A percentile compares a stretch with the other conserved stretches of the same genome.
phyloP scores from a whole-genome alignment of 2,113 vertebrate species.

The Fukomys damarensis region DNA sequence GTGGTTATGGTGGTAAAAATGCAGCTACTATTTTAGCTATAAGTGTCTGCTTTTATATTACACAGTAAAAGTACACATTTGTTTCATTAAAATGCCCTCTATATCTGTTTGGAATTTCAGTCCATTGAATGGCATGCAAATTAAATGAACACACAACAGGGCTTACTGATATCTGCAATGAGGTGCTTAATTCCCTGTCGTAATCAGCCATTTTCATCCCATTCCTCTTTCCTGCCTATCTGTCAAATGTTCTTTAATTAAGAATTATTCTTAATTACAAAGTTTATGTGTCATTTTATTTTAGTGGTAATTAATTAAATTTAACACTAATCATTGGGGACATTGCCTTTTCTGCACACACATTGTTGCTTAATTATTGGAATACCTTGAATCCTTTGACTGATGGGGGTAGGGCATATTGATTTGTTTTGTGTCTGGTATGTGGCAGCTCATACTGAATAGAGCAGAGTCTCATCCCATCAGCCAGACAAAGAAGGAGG shows the following conservation, averaged over 20 bases:
- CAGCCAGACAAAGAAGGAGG: not conserved
- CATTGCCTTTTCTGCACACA: conserved; percentile 69
- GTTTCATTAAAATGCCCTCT: conserved; percentile 17
- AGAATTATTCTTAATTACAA: conserved; percentile 80
- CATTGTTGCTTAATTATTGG: conserved; percentile 61
- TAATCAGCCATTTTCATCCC: conserved; percentile 50
- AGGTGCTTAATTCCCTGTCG: conserved; percentile 48
- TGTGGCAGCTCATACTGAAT: conserved; percentile 48
- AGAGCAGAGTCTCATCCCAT: not conserved
- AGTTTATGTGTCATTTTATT: conserved; percentile 80
- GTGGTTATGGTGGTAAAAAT: not conserved
- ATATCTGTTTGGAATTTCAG: not conserved
- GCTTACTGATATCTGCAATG: not conserved
- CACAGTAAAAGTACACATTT: not conserved
- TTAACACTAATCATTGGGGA: conserved; percentile 69
- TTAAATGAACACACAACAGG: not conserved
- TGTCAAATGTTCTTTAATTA: conserved; percentile 73
- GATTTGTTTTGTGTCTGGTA: conserved; percentile 64
- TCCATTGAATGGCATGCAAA: not conserved
- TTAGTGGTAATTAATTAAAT: conserved; percentile 79
- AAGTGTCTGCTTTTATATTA: not conserved
- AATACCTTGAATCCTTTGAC: conserved; percentile 42
- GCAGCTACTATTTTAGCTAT: not conserved
- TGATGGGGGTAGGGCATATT: not conserved
- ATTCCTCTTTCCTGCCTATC: conserved; percentile 55